These are phyloP conservation scores for Meteorus sp. DNA, from an alignment of 1,140 invertebrate genomes.

Conservation along the genomic window DNA sequence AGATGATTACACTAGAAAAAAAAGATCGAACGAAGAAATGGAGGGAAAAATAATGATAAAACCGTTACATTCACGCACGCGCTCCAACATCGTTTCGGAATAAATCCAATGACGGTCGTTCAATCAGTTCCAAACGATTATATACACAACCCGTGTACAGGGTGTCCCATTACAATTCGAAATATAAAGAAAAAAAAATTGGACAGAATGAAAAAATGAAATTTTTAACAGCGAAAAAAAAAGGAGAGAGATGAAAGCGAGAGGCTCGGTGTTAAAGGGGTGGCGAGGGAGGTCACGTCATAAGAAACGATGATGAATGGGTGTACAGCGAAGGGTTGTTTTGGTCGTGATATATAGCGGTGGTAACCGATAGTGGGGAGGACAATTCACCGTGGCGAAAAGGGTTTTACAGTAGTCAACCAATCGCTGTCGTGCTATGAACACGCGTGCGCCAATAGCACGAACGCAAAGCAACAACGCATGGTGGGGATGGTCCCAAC, in stretches of 20 bases:
- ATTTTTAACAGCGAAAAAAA: not conserved
- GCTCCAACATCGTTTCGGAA: too few species aligned
- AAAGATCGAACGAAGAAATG: slow-evolving; percentile 26
- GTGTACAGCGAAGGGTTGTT: not conserved
- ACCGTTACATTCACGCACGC: slow-evolving; percentile 36
- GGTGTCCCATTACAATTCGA: slow-evolving; percentile 25
- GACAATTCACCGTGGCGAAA: slow-evolving; percentile 24
- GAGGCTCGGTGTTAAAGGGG: not conserved
- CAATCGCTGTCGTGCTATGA: slow-evolving; percentile 30
- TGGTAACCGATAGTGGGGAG: not conserved
- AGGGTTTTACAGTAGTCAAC: slow-evolving; percentile 37
- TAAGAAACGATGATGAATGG: not conserved
- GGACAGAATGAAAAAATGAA: slow-evolving; percentile 7
- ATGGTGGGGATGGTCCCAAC: slow-evolving; percentile 46
- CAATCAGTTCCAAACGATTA: slow-evolving; percentile 45
- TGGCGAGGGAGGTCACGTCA: not conserved
- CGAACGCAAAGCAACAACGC: not conserved
- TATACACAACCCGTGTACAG: too few species aligned
- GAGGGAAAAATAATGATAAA: too few species aligned
- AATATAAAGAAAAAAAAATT: slow-evolving; percentile 14
- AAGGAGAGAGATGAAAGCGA: not conserved
- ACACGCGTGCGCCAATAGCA: not conserved
- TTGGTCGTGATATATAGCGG: not conserved
- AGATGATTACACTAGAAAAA: slow-evolving; percentile 16
- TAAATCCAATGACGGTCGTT: too few species aligned